Percentiles rank a stretch among this genome's conserved stretches.
Conservation (phyloP, 2,113 vertebrate genomes). For the Nematolebias whitei region DNA sequence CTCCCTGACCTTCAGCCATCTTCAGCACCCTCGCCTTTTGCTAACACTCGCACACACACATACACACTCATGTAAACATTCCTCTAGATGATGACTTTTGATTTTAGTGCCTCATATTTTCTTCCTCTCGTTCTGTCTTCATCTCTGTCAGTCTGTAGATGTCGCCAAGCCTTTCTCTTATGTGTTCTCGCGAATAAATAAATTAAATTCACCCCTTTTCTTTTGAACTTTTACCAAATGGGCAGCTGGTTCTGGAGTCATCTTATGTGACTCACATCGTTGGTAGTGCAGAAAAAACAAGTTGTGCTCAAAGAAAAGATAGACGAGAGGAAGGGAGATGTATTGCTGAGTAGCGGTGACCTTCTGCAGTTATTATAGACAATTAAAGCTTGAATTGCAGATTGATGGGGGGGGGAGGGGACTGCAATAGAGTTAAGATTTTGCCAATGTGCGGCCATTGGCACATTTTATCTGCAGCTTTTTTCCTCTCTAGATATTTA, state of each 20-base stretch:
- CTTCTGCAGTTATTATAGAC: conserved; percentile 73
- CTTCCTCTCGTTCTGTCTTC: conserved; percentile 49
- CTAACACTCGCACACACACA: conserved; percentile 18
- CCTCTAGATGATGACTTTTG: conserved; percentile 59
- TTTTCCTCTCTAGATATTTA: conserved; percentile 55
- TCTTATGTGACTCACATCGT: not conserved
- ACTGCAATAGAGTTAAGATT: not conserved
- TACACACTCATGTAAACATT: conserved; percentile 46
- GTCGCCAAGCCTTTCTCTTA: conserved; percentile 11
- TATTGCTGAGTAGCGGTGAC: conserved; percentile 64
- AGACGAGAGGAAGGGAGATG: conserved; percentile 45
- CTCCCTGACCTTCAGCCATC: conserved; percentile 81
- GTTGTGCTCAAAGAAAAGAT: conserved; percentile 10
- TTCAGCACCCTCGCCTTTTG: conserved; percentile 29
- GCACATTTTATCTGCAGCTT: conserved; percentile 19
- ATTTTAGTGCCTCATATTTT: conserved; percentile 60
- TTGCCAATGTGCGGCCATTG: conserved; percentile 16
- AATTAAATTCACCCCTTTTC: not conserved
- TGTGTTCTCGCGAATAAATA: not conserved
- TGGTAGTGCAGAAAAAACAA: not conserved
- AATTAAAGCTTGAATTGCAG: conserved; percentile 68
- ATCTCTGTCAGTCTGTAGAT: conserved; percentile 2
- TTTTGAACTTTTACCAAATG: conserved; percentile 7
- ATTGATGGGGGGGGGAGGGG: conserved; percentile 41
- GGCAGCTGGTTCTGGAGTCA: conserved; percentile 13